Base-by-base conservation (phyloP, 2,888 invertebrate genomes). In the Allacma fusca region DNA sequence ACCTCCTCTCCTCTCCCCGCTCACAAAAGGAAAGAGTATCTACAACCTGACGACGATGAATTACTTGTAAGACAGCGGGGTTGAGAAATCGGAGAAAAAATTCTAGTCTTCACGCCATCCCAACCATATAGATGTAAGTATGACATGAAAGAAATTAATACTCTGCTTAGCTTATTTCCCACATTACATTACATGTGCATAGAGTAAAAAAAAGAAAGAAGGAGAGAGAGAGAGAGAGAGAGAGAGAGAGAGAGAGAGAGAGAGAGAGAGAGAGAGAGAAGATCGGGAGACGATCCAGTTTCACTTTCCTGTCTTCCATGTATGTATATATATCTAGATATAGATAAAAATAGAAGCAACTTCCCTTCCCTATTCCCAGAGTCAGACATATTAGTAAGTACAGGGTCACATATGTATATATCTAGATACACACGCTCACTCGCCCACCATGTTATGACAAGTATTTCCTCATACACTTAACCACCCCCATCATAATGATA, bases 71-170 rank as follows among this genome's bases (percentile, higher is more conserved):
- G 50, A 50, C 50, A 50, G 50, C 7, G 50, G 34, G 19, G 50
- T 5, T 5, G 19, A 50, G 19, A 13, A 50, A 50, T 50, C 9
- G n/a, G 16, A 16, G n/a, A n/a, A 12, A 50, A 16, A 50, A 50
- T 12, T 50, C 5, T n/a, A 40, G 40, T 40, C 40, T 40, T 40
- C 7, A 9, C 5, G 40, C 5, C 40, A 40, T 13, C 5, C 7
- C 5, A 40, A 13, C 5, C 7, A 50, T 13, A 50, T 13, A 50
- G 19, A 50, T 19, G 2, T 13, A 5, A 50, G 50, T 5, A 50
- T 13, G 50, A n/a, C 50, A 50, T n/a, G 50, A 50, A 65, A 68
- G 68, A 68, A 69, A 69, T 69, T 69, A 69, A 69, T 69, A 69
- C 69, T 43, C 69, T 44, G 23, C 43, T 40, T 43, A 34, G n/a